Conservation (phyloP, 2,888 invertebrate species). For the Heliconius hortense region DNA sequence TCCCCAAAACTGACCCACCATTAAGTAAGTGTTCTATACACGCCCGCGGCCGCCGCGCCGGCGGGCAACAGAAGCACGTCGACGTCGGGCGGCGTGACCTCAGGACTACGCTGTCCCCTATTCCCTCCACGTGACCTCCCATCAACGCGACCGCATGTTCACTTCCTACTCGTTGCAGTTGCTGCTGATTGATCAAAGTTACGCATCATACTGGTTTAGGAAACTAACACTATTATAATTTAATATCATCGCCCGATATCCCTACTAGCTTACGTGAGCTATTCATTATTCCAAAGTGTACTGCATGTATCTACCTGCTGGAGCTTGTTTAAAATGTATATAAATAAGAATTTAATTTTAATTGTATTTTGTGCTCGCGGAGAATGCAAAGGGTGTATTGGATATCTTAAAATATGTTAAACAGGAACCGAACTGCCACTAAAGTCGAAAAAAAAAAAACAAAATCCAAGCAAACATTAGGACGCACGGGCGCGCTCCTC, state of each 20-base stretch:
- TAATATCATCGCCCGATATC: too few relatives aligned
- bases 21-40: too few relatives aligned
- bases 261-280: not conserved
- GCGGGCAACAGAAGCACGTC: not conserved
- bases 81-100: not conserved
- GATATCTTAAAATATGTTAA: too few relatives aligned
- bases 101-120: not conserved
- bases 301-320: too few relatives aligned
- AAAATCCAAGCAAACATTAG: conserved; percentile 40
- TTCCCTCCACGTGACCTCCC: too few relatives aligned
- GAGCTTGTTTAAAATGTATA: too few relatives aligned
- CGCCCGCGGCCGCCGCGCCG: not conserved
- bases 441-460: conserved; percentile 39
- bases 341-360: too few relatives aligned
- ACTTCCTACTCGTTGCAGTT: conserved; percentile 2
- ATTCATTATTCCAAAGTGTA: not conserved
- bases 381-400: too few relatives aligned
- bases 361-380: too few relatives aligned
- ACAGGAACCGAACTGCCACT: too few relatives aligned
- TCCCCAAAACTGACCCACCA: not conserved
- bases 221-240: not conserved
- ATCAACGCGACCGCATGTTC: conserved; percentile 19
- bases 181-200: conserved; percentile 29
- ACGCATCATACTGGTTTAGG: not conserved
- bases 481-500: conserved; percentile 16